Base-by-base conservation (phyloP, 2,888 invertebrate species). In the Ophion ellenae region DNA sequence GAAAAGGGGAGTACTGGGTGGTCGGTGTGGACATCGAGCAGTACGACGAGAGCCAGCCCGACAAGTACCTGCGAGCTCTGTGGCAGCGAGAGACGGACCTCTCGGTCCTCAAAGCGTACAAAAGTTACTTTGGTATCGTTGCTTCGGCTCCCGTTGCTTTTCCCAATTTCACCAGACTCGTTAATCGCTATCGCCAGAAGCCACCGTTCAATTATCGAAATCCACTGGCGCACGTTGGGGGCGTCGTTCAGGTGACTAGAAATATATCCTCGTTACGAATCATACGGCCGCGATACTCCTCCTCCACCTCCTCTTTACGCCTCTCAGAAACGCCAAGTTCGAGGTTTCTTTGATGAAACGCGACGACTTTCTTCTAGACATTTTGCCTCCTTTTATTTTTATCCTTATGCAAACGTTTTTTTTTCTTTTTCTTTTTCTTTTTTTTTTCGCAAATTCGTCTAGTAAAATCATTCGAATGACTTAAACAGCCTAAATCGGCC, bases 21-120 rank as follows among this genome's bases (percentile, higher is more conserved):
- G 97, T 99, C 32, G 99, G 99, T 6, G 97, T 99, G 7, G 97
- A 98, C 91, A 96, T 98, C 17, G 98, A 98, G 89, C 97, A 98
- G 90, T 99, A 98, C 94, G 97, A 98, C 91, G 94, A 96, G 2
- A 95, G 96, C 32, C 96, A 96, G 83, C 98, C 98, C 0, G 96
- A 96, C 71, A 96, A 97, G 89, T 98, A 98, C 94, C 95, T 98
- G 36, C 95, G 96, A 75, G 98, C 97, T 14, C 95, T 97, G 3
- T 94, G 98, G 57, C 95, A 96, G 87, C 90, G 86, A 63, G 78
- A 90, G 91, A 92, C 94, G 0, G 95, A 96, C 70, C 94, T 95
- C 0, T 94, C 95, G 47, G 96, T 96, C 0, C 94, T 96, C 66
- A 95, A 95, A 75, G 98, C 98, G 0, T 98, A 97, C 93, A 96